A percentile compares a stretch with the other conserved stretches of the same genome.
phyloP scores from a whole-genome alignment of 2,797 vertebrate genomes.

The Lagocephalus sceleratus region DNA sequence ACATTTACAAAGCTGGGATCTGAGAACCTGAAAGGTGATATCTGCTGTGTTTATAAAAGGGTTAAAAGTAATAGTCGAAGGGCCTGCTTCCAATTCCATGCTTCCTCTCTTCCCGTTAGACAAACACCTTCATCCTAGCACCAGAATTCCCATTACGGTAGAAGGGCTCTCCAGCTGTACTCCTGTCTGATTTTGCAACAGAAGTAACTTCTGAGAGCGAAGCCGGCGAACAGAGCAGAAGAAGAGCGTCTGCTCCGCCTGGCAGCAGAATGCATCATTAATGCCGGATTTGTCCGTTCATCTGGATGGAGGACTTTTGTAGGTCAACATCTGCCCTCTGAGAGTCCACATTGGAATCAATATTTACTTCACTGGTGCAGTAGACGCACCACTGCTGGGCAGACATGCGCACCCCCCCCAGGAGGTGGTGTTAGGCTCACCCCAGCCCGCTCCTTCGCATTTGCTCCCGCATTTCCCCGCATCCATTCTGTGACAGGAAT shows the following conservation, averaged over 20 bases:
- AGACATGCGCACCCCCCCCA: slow-evolving; percentile 14
- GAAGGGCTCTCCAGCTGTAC: slow-evolving; percentile 37
- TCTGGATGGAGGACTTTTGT: slow-evolving; percentile 12
- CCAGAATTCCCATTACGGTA: slow-evolving; percentile 47
- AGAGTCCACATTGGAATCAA: slow-evolving; percentile 55
- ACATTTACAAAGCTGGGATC: too few relatives aligned
- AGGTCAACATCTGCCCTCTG: slow-evolving; percentile 42
- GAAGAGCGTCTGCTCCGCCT: slow-evolving; percentile 17
- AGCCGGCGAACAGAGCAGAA: slow-evolving; percentile 5
- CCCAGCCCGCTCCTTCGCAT: too few relatives aligned
- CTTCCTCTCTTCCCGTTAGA: slow-evolving; percentile 23
- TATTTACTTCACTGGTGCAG: too few relatives aligned
- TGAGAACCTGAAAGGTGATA: slow-evolving; percentile 4
- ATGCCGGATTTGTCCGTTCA: slow-evolving; percentile 25
- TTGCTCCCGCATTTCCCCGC: neutral
- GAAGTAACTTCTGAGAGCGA: too few relatives aligned
- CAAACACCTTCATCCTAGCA: slow-evolving; percentile 44
- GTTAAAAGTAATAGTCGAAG: slow-evolving; percentile 11
- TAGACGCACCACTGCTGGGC: slow-evolving; percentile 31
- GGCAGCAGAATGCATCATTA: slow-evolving; percentile 46
- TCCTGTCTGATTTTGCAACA: slow-evolving; percentile 17
- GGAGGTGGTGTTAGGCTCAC: too few relatives aligned
- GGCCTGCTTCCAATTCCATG: neutral
- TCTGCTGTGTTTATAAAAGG: neutral
- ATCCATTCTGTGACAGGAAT: neutral